These are phyloP conservation scores for Melanostigma gelatinosum DNA, from an alignment of 2,113 vertebrate genomes.

Conservation along the genomic window DNA sequence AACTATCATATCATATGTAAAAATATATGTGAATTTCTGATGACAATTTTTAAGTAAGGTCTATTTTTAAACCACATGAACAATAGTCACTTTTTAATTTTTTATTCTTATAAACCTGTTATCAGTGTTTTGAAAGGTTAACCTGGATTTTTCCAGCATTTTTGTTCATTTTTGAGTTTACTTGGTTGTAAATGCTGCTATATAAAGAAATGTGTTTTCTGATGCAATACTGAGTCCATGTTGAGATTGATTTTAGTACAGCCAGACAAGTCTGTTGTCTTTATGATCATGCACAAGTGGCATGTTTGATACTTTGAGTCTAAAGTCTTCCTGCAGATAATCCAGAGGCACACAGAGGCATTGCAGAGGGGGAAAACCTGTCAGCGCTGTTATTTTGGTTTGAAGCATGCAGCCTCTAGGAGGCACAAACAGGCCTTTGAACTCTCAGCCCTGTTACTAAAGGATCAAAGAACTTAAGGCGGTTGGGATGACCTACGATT, in stretches of 20 bases:
- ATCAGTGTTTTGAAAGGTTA: not conserved
- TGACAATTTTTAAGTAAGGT: not conserved
- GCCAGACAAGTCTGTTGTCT: conserved; percentile 13
- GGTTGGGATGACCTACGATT: not conserved
- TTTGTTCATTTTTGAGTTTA: not conserved
- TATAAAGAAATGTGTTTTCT: conserved; percentile 22
- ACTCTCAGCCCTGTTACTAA: not conserved
- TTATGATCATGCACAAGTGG: conserved; percentile 44
- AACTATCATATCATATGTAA: not conserved
- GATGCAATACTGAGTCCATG: conserved; percentile 12
- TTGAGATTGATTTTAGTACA: not conserved
- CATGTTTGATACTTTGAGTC: conserved; percentile 29
- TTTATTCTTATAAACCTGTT: not conserved
- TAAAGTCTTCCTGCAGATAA: conserved; percentile 32
- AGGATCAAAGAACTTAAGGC: not conserved
- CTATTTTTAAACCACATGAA: not conserved
- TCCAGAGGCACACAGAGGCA: not conserved
- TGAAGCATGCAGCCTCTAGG: not conserved
- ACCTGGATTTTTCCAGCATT: not conserved
- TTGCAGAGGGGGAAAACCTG: not conserved
- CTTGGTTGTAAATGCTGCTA: not conserved
- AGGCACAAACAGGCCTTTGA: not conserved
- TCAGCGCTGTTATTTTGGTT: too few relatives aligned
- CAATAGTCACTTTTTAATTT: not conserved
- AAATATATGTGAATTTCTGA: not conserved